Evolutionary conservation across 2,888 invertebrate species (phyloP), one percentile per base, ranked within the genome.

Genomic region (Pediacus dermestoides): DNA sequence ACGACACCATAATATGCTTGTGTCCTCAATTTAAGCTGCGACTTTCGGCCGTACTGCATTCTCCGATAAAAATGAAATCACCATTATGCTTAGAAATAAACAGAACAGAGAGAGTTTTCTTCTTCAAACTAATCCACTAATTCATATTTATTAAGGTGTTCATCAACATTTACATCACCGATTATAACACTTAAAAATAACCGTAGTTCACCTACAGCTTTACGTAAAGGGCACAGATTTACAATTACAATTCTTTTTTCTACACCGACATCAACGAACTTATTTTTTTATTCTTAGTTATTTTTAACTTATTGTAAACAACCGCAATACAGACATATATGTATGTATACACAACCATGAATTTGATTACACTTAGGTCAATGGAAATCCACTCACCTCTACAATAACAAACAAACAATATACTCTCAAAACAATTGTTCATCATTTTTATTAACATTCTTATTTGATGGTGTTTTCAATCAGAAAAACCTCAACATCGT

Each of bases 1-100:
- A 60, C 60, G 57, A 61, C 55, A 56, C 28, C 66, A 66, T 67
- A 67, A 65, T 66, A 64, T 63, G 62, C 64, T 63, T 63, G 60
- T 60, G 64, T 55, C 64, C 65, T 61, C 65, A 53, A 56, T 65
- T 63, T 57, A 50, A 9, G 35, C 41, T 40, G 51, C 37, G 51
- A 55, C 57, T 56, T 55, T 58, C 58, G 58, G 61, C 50, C 52
- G 53, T 55, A 48, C 49, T 57, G 61, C 63, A 67, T 67, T 67
- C 66, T 60, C 58, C 54, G 52, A 65, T 63, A 63, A 67, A 67
- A 67, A 67, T 63, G 66, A 67, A 67, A 67, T 59, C 61, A 48
- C 38, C 51, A 32, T 33, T 36, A 34, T 35, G 44, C 39, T 48
- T 46, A 46, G 47, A 49, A 52, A 51, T 48, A 45, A 48, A 43